phyloP scores from a whole-genome alignment of 2,797 vertebrate species.

The Morelia viridis region DNA sequence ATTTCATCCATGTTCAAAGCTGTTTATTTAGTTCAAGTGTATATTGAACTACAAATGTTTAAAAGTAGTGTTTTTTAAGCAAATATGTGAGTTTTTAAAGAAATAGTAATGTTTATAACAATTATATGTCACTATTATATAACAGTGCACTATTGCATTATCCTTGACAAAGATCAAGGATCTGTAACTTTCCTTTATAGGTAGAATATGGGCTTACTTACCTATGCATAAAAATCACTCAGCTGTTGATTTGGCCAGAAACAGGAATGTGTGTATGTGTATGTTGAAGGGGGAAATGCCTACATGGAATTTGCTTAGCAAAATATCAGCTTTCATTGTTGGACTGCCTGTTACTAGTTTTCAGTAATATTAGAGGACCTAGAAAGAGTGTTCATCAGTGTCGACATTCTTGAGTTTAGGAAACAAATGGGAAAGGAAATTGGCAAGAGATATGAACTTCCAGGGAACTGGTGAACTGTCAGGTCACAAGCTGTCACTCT shows the following conservation, averaged over 20 bases:
- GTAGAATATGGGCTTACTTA: not conserved
- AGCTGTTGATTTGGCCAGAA: not conserved
- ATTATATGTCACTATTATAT: not conserved
- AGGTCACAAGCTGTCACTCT: slow-evolving; percentile 46
- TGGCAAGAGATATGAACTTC: slow-evolving; percentile 23
- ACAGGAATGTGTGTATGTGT: not conserved
- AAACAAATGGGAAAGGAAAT: not conserved
- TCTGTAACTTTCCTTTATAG: not conserved
- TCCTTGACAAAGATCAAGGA: not conserved
- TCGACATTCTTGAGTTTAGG: not conserved
- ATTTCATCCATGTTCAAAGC: not conserved
- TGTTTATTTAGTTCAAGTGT: not conserved
- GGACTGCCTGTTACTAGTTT: not conserved
- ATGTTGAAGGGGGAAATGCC: not conserved
- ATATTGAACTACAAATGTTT: not conserved
- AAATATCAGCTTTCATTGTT: not conserved
- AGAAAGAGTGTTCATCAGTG: not conserved
- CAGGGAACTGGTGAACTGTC: slow-evolving; percentile 33
- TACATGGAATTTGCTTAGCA: not conserved
- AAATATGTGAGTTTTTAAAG: not conserved
- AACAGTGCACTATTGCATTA: not conserved
- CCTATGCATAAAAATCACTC: not conserved
- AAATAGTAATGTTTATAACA: not conserved
- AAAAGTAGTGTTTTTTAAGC: not conserved
- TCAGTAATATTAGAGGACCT: not conserved